Percentiles rank a stretch among this genome's conserved stretches.
phyloP scores from a whole-genome alignment of 2,797 vertebrate species.

The Coreius guichenoti region DNA sequence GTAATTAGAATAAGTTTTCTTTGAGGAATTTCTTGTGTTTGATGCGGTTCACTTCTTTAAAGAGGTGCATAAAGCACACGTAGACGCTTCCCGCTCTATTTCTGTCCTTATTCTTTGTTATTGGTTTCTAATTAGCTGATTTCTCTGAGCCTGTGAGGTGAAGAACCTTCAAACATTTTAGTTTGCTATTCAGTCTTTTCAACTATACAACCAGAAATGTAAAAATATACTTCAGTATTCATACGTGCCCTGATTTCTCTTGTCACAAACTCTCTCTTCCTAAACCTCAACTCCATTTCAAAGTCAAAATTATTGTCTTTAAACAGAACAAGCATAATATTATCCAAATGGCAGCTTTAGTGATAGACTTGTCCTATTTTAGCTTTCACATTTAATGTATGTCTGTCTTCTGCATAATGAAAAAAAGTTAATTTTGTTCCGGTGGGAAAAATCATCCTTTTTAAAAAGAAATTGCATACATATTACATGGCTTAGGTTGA shows the following conservation, averaged over 20 bases:
- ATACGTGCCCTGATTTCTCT: constrained; percentile 18
- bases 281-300: neutral
- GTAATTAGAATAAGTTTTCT: constrained; percentile 26
- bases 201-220: neutral
- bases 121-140: constrained; percentile 18
- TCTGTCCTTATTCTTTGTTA: neutral
- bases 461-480: constrained; percentile 56
- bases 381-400: constrained; percentile 42
- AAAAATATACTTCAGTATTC: neutral
- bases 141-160: constrained; percentile 6
- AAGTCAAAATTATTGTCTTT: neutral
- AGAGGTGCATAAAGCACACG: neutral
- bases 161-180: constrained; percentile 1
- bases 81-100: neutral
- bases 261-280: neutral
- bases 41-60: neutral
- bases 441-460: constrained; percentile 45
- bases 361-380: constrained; percentile 19
- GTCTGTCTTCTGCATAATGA: constrained; percentile 40
- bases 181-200: neutral
- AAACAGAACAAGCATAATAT: constrained; percentile 26
- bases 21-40: neutral
- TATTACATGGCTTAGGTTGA: constrained; percentile 54
- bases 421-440: constrained; percentile 48
- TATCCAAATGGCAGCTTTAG: constrained; percentile 26